A percentile compares a stretch with the other conserved stretches of the same genome.
Conservation (phyloP, 53 echinoderm and acorn worm genomes). For the Temnopleurus reevesii region DNA sequence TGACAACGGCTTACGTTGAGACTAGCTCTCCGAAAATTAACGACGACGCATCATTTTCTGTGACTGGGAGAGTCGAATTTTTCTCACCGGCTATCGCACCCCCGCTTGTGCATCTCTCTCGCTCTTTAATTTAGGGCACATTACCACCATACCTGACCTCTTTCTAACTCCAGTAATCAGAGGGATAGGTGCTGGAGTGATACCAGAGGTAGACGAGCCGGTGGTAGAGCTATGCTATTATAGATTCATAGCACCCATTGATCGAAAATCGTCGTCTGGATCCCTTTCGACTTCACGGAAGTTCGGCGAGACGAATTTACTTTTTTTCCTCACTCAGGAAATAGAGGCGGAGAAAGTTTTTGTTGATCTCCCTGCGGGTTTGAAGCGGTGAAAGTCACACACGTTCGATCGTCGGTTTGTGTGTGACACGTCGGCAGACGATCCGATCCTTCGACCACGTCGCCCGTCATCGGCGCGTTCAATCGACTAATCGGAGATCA, state of each 20-base stretch:
- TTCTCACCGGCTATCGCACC: no score
- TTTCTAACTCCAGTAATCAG: not conserved
- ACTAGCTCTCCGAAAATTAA: not conserved
- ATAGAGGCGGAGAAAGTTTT: not conserved
- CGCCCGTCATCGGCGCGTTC: not conserved
- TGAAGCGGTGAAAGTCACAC: not conserved
- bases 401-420: not conserved
- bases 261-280: not conserved
- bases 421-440: conserved; percentile 10
- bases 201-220: not conserved
- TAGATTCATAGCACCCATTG: not conserved
- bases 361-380: conserved; percentile 1
- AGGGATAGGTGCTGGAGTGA: not conserved
- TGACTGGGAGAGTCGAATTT: not conserved
- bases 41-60: conserved; percentile 35
- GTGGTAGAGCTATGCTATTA: conserved; percentile 15
- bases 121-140: not conserved
- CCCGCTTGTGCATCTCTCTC: not conserved
- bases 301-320: not conserved
- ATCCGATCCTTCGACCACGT: not conserved
- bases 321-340: not conserved
- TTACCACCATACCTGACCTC: not conserved
- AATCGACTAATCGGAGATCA: not conserved
- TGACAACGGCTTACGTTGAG: not conserved
- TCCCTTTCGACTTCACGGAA: conserved; percentile 17